Evolutionary conservation across 2,113 vertebrate genomes (phyloP), one percentile per base, ranked within the genome.

Genomic region (Callipepla californica): DNA sequence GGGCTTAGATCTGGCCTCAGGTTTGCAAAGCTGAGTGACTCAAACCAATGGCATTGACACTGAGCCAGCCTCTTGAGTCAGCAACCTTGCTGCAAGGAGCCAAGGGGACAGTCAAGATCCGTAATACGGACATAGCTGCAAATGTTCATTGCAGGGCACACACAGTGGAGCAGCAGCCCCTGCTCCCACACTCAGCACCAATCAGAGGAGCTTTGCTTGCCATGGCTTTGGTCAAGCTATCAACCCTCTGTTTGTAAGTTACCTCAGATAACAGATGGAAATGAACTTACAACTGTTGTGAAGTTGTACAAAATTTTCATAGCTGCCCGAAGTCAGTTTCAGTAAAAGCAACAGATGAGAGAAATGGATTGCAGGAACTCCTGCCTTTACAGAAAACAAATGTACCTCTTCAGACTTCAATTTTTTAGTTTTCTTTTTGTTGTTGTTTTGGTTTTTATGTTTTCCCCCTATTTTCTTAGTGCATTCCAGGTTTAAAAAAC

Each of bases 401-500:
- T 6, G 1, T 2, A 30, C 0, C 6, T 68, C 40, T 81, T 61
- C 53, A 42, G 66, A 66, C 61, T 80, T n/a, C 36, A 63, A 51
- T 5, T 26, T 86, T 86, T 77, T 51, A 22, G 25, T 12, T 11
- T 14, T 22, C 3, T 15, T 21, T 15, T 47, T 40, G 40, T 40
- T 40, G 40, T 38, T 6, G 1, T 5, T 40, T 87, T 87, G 21
- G 45, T 95, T 94, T 88, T 83, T 3, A 47, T 13, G 26, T 92
- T 92, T 93, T 62, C 62, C 66, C 86, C 62, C 40, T 21, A 15
- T 19, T 77, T 89, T 62, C 89, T 95, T 88, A 59, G 32, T 61
- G 47, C 44, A 92, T 95, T 96, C 94, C 96, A 95, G 86, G 76
- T 96, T 97, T 96, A 63, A 96, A 90, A 97, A 96, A 96, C 95